phyloP scores from a whole-genome alignment of 53 echinoderm and acorn worm genomes.

The Crossaster papposus region DNA sequence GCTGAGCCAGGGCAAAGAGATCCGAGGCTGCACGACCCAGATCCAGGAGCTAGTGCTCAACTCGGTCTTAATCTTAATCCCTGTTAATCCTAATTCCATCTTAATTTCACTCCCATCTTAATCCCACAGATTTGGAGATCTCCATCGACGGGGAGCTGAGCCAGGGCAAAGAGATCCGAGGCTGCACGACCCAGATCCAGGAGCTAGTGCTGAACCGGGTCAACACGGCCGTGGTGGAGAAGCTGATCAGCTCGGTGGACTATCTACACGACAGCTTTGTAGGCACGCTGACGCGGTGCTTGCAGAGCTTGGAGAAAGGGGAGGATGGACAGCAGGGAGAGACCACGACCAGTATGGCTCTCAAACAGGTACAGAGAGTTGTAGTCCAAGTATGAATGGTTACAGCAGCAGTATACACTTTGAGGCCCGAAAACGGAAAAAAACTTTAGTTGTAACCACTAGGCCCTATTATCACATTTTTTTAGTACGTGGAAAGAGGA shows the following conservation, averaged over 20 bases:
- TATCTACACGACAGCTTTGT: constrained; percentile 94
- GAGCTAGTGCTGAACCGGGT: constrained; percentile 85
- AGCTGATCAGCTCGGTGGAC: constrained; percentile 94
- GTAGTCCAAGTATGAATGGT: neutral
- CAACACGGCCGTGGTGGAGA: constrained; percentile 86
- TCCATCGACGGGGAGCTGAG: constrained; percentile 76
- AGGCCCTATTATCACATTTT: too few species aligned
- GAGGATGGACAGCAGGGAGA: constrained; percentile 70
- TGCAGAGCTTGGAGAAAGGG: constrained; percentile 89
- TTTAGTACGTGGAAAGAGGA: too few species aligned
- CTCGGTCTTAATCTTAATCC: too few species aligned
- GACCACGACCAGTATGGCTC: constrained; percentile 82
- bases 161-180: constrained; percentile 84
- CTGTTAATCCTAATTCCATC: too few species aligned
- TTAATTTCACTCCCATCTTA: neutral
- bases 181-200: constrained; percentile 92
- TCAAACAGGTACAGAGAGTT: constrained; percentile 73
- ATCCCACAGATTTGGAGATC: constrained; percentile 76
- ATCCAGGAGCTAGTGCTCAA: constrained; percentile 5
- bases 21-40: constrained; percentile 71
- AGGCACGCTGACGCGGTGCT: constrained; percentile 89
- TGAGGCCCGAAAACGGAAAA: too few species aligned
- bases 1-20: constrained; percentile 9
- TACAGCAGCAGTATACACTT: too few species aligned
- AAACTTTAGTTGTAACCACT: too few species aligned